These are phyloP conservation scores for Drosophila ohnishii DNA, from an alignment of 1,140 invertebrate genomes.

Conservation along the genomic window DNA sequence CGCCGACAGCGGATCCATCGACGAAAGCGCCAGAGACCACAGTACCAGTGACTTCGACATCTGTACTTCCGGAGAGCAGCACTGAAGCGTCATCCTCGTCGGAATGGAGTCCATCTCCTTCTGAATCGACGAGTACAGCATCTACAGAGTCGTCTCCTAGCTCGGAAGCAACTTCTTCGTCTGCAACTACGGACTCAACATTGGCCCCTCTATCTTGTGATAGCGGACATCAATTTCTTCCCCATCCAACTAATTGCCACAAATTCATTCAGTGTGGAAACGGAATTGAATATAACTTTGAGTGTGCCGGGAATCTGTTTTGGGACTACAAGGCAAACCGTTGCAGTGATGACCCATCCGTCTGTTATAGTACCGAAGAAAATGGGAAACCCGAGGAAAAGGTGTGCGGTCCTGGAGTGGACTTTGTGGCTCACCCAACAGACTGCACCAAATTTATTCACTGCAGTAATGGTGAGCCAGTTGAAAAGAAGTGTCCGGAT, in stretches of 20 bases:
- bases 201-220: constrained; percentile 17
- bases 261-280: constrained; percentile 51
- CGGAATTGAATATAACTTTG: constrained; percentile 8
- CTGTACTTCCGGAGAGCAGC: neutral
- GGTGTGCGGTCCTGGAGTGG: constrained; percentile 17
- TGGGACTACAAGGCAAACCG: constrained; percentile 33
- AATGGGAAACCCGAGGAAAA: neutral
- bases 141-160: neutral
- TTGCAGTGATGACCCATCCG: constrained; percentile 4
- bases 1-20: neutral
- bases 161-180: constrained; percentile 7
- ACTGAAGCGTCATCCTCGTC: neutral
- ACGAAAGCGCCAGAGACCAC: neutral
- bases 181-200: constrained; percentile 7
- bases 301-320: constrained; percentile 11
- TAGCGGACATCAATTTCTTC: constrained; percentile 23
- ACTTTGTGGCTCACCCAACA: constrained; percentile 7
- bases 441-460: constrained; percentile 46
- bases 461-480: constrained; percentile 28
- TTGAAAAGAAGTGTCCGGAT: constrained; percentile 25
- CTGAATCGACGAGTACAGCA: constrained; percentile 5
- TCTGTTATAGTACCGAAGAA: constrained; percentile 16
- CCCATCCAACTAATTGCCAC: constrained; percentile 42
- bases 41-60: neutral
- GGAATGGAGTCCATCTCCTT: neutral